Base-by-base conservation (phyloP, 2,888 invertebrate species). In the Auanema freiburgensis region DNA sequence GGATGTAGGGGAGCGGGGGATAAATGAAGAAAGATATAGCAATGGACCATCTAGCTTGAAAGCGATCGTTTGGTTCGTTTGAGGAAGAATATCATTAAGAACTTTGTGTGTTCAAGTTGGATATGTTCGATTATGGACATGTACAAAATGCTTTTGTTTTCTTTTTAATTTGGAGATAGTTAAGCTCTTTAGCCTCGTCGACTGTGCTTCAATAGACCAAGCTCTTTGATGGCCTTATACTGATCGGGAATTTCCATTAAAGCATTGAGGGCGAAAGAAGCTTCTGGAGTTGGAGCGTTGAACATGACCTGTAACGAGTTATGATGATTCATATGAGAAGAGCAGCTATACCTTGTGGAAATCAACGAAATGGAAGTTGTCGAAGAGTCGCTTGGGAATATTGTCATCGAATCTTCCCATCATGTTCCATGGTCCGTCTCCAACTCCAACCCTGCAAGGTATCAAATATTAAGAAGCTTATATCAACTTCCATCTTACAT, bases 351-450 rank as follows among this genome's bases (percentile, higher is more conserved):
- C 84, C 72, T 83, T 82, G 69, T 86, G 84, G 78, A 85, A 87
- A 69, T 87, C 85, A 40, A 87, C 87, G 79, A 87, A 87, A 68
- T 87, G 87, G 81, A 87, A 87, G 77, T 87, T 87, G 79, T 87
- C 87, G 80, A 87, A 87, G 51, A 85, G 81, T 60, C 87, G 79
- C 57, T 83, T 79, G 8, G 87, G 86, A 50, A 87, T 78, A 25
- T 82, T 80, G 65, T 87, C 85, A 74, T 87, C 87, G 78, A 86
- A 87, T 62, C 86, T 84, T 52, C 84, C 84, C 86, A 87, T 87
- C 79, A 84, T 85, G 57, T 85, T 84, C 86, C 87, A 87, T 0
- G 87, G 87, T 23, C 87, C 87, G 73, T 87, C 87, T 16, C 87
- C 87, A 1, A 87, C 86, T 10, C 87, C 87, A 4, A 87, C 85